Evolutionary conservation across 92 coral and sea anemone species (phyloP).

Genomic region (Parazoanthus atlanticus): DNA sequence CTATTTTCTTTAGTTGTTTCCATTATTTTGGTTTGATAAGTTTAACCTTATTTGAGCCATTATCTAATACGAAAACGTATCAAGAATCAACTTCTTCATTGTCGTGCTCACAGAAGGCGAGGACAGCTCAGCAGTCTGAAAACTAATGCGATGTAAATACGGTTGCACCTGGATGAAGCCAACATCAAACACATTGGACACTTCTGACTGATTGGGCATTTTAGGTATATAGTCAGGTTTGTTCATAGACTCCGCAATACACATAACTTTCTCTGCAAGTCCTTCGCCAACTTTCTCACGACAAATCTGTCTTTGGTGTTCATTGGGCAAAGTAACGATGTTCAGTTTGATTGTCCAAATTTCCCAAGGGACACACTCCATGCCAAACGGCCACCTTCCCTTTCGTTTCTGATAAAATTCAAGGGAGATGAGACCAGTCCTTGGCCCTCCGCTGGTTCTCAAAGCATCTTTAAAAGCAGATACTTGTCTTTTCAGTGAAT

Average conservation of each 20-base stretch:
- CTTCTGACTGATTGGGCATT: conserved; percentile 93
- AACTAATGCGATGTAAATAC: conserved; percentile 79
- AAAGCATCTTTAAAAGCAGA: conserved; percentile 86
- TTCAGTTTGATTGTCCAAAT: conserved; percentile 91
- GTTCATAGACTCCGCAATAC: conserved; percentile 95
- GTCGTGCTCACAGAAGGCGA: conserved; percentile 85
- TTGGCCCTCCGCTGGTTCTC: conserved; percentile 68
- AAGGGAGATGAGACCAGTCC: conserved; percentile 84
- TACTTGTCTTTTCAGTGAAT: conserved; percentile 76
- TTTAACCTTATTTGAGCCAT: neutral
- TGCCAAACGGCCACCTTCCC: conserved; percentile 95
- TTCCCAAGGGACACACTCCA: conserved; percentile 95
- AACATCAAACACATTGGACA: conserved; percentile 89
- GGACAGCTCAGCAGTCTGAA: conserved; percentile 82
- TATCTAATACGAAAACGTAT: conserved; percentile 85
- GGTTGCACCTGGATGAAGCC: conserved; percentile 87
- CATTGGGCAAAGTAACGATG: conserved; percentile 75
- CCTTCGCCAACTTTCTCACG: conserved; percentile 96
- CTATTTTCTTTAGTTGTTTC: too few relatives aligned
- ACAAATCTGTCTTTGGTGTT: conserved; percentile 90
- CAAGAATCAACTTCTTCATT: conserved; percentile 86
- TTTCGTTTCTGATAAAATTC: conserved; percentile 94
- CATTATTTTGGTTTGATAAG: neutral
- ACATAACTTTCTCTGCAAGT: conserved; percentile 87
- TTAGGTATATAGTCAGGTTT: conserved; percentile 94